Evolutionary conservation across 1,140 invertebrate genomes (phyloP), one percentile per base, ranked within the genome.

Genomic region (Nasonia vitripennis): DNA sequence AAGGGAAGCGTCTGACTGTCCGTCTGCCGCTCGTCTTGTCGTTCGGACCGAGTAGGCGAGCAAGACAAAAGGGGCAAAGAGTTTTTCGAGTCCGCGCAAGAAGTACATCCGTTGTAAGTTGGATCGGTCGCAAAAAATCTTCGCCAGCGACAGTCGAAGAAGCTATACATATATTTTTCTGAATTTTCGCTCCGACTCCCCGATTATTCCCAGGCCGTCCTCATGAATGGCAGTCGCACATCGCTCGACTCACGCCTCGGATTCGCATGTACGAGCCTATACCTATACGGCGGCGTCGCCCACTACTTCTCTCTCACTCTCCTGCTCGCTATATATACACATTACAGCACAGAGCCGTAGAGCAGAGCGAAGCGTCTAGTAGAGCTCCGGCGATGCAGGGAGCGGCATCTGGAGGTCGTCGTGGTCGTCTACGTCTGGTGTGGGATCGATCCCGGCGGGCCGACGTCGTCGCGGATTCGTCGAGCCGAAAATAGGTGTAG

Each of bases 341-440:
- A 14, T 12, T 37, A 37, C 34, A 37, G 34, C 27, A 0, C 34
- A 37, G 0, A 17, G 48, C 48, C 12, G 10, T 51, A 14, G 7
- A 14, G 55, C 17, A 62, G 55, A 62, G 55, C 55, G 17, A 51
- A 4, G 12, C 67, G 67, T 68, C 23, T 62, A 45, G 41, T 45
- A 45, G 41, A n/a, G 27, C 27, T 34, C 7, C 71, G 41, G 11
- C 17, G 81, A 45, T 17, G 31, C 62, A 78, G 70, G 20, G 86
- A 87, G 81, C 88, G 87, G 89, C 88, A 89, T 88, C 89, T 85
- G 89, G 88, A 89, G 88, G 87, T 87, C 81, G 87, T 87, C 83
- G 78, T 83, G 81, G 86, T 51, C 82, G 86, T 41, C 87, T 81
- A 78, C 87, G 86, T 84, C 85, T 85, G 67, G 78, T 80, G 86